Percentiles rank a stretch among this genome's conserved stretches.
Conservation (phyloP, 2,797 vertebrate genomes). For the Threskiornis aethiopicus region DNA sequence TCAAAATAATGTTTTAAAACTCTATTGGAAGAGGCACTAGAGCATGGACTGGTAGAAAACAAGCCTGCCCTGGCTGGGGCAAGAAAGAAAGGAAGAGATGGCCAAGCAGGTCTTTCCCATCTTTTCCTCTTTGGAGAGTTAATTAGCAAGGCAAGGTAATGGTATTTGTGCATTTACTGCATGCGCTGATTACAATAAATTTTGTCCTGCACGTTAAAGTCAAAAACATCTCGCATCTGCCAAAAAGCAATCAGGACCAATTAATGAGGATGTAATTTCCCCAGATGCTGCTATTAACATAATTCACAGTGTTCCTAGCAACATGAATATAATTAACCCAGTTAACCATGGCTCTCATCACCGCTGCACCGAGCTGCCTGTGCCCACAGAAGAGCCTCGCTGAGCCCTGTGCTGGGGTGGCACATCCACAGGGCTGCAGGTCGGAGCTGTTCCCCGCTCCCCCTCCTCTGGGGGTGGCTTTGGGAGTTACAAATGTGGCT, state of each 20-base stretch:
- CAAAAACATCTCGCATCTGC: conserved; percentile 27
- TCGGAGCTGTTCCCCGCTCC: not conserved
- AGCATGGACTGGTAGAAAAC: not conserved
- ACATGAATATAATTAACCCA: conserved; percentile 51
- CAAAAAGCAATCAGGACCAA: conserved; percentile 62
- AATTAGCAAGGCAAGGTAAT: not conserved
- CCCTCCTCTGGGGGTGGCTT: fast-evolving
- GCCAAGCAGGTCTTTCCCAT: not conserved
- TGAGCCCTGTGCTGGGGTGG: not conserved
- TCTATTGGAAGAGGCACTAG: not conserved
- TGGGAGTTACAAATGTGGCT: fast-evolving
- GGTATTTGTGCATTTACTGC: not conserved
- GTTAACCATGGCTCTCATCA: not conserved
- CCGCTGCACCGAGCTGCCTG: fast-evolving
- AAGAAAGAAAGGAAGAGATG: not conserved
- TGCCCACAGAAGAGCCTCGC: not conserved
- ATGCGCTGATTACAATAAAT: not conserved
- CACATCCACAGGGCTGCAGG: not conserved
- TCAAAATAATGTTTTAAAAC: not conserved
- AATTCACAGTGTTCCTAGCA: conserved; percentile 40
- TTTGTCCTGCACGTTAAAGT: conserved; percentile 42
- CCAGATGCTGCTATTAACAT: conserved; percentile 59
- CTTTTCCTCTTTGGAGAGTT: not conserved
- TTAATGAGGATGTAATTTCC: conserved; percentile 69
- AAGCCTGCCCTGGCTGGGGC: not conserved